phyloP scores from a whole-genome alignment of 2,797 vertebrate genomes.

The Cyprinella venusta region DNA sequence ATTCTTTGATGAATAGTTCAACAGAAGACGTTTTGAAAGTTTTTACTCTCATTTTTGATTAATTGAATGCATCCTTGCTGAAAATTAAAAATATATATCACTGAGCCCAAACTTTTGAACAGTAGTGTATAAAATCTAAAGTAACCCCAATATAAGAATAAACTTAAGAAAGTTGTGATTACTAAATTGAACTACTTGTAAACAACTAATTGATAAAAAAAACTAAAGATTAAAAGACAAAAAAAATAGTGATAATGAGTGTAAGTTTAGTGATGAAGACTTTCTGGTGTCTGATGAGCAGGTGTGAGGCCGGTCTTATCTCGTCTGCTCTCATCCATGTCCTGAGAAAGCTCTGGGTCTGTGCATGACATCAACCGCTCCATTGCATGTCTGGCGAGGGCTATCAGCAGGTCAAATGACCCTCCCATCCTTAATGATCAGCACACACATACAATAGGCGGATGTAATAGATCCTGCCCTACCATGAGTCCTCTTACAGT shows the following conservation, averaged over 20 bases:
- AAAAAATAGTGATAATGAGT: constrained; percentile 17
- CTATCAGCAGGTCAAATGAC: constrained; percentile 68
- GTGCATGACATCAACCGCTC: constrained; percentile 66
- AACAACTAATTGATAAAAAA: neutral
- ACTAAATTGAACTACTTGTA: neutral
- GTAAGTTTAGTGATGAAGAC: neutral
- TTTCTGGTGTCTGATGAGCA: neutral
- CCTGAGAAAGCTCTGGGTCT: constrained; percentile 58
- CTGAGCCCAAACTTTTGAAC: neutral
- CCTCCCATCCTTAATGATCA: constrained; percentile 48
- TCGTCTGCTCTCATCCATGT: constrained; percentile 42
- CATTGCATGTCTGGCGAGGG: constrained; percentile 62
- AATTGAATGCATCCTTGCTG: neutral
- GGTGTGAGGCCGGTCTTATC: constrained; percentile 48
- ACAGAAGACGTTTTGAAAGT: too few species aligned
- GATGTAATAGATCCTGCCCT: constrained; percentile 25
- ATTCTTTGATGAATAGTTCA: neutral
- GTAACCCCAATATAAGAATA: neutral
- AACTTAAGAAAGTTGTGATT: neutral
- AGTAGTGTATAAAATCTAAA: neutral
- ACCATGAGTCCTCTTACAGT: constrained; percentile 5
- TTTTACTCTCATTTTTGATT: neutral
- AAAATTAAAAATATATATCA: neutral
- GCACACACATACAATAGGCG: constrained; percentile 23
- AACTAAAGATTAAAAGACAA: neutral